Conservation (phyloP, 2,888 invertebrate genomes). For the Andricus quercusramuli region DNA sequence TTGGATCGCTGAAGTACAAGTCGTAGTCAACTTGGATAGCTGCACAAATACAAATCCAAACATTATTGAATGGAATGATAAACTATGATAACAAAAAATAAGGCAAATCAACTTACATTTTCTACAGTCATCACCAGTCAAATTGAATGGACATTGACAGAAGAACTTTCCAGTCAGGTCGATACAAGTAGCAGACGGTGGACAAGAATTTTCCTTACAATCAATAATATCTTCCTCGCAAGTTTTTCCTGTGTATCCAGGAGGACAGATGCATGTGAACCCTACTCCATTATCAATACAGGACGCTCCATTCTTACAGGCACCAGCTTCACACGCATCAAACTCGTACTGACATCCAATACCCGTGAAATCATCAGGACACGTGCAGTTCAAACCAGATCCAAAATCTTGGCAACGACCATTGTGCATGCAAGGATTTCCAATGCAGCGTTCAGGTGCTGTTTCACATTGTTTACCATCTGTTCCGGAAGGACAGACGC, state of each 20-base stretch:
- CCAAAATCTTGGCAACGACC: slow-evolving; percentile 98
- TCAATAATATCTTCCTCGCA: slow-evolving; percentile 95
- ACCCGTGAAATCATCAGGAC: slow-evolving; percentile 91
- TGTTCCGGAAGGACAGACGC: slow-evolving; percentile 96
- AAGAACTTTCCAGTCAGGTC: slow-evolving; percentile 94
- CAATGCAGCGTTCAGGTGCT: slow-evolving; percentile 96
- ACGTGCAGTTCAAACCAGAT: slow-evolving; percentile 96
- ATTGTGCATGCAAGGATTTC: slow-evolving; percentile 95
- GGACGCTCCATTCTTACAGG: slow-evolving; percentile 96
- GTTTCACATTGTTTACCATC: slow-evolving; percentile 98
- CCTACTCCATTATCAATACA: slow-evolving; percentile 92
- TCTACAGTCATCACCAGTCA: slow-evolving; percentile 97
- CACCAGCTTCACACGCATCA: slow-evolving; percentile 92
- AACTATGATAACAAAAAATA: not conserved
- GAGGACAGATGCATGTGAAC: slow-evolving; percentile 92
- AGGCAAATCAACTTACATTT: slow-evolving; percentile 85
- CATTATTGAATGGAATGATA: slow-evolving; percentile 27
- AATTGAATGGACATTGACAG: slow-evolving; percentile 97
- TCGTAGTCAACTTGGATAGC: slow-evolving; percentile 99
- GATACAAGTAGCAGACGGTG: slow-evolving; percentile 95
- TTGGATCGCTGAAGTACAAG: slow-evolving; percentile 94
- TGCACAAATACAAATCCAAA: slow-evolving; percentile 77
- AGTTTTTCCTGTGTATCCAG: slow-evolving; percentile 88
- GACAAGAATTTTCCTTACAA: slow-evolving; percentile 96
- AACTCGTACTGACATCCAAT: slow-evolving; percentile 96